Evolutionary conservation across 2,113 vertebrate species (phyloP).

Genomic region (Scolopax mira): DNA sequence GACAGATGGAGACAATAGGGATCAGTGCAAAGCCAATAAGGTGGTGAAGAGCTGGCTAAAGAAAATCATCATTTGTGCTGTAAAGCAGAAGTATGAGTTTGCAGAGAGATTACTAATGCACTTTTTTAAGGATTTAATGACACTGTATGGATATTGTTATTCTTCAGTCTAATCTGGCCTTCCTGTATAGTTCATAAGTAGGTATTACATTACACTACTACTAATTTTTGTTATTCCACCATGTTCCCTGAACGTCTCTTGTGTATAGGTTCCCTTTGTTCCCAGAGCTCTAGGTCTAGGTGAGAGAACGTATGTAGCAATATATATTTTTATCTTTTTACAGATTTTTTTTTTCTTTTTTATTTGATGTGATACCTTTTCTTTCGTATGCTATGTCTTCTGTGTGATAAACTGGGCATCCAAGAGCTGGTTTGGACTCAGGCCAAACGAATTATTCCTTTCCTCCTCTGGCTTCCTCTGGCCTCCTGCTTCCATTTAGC

Average conservation of each 20-base stretch:
- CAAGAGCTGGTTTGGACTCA: background rate
- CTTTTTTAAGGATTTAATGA: conserved; percentile 14
- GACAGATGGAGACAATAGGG: background rate
- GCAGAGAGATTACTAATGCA: background rate
- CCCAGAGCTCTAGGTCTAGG: background rate
- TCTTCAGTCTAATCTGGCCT: background rate
- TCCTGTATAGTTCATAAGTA: background rate
- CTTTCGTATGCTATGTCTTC: background rate
- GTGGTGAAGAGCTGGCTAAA: background rate
- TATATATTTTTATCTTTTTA: background rate
- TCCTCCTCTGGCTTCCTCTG: background rate
- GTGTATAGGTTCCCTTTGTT: background rate
- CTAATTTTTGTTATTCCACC: background rate
- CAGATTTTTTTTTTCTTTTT: background rate
- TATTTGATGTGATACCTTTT: background rate
- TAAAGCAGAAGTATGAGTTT: background rate
- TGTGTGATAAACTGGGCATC: background rate
- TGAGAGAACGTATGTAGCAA: background rate
- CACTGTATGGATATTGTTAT: background rate
- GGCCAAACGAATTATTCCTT: background rate
- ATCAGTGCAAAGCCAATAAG: background rate
- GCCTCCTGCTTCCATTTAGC: background rate
- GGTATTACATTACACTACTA: background rate
- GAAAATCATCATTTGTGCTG: background rate
- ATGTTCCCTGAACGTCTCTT: background rate